Percentiles rank a stretch among this genome's conserved stretches.
These are phyloP conservation scores for Botia kubotai DNA, from an alignment of 2,797 vertebrate genomes.

Conservation along the genomic window DNA sequence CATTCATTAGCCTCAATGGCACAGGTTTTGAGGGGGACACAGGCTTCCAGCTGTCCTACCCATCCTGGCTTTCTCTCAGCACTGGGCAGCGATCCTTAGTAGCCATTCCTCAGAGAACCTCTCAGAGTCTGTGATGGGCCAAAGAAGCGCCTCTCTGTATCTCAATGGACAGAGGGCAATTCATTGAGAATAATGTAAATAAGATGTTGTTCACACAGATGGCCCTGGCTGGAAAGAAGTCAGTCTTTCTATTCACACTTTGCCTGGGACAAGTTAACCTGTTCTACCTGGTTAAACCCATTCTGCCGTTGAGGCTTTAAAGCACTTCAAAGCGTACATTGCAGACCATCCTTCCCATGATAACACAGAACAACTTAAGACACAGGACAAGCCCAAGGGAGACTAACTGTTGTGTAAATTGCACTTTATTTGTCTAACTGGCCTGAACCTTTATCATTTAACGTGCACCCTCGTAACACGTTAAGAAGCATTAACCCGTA, in stretches of 20 bases:
- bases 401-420: conserved; percentile 4
- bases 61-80: conserved; percentile 69
- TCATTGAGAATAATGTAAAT: conserved; percentile 66
- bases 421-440: conserved; percentile 24
- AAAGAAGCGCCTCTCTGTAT: conserved; percentile 60
- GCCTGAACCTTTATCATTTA: conserved; percentile 12
- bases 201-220: conserved; percentile 52
- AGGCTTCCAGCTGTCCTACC: conserved; percentile 72
- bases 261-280: conserved; percentile 41
- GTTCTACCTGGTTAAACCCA: conserved; percentile 47
- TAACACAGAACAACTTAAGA: conserved; percentile 6
- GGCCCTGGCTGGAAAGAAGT: conserved; percentile 50
- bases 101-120: conserved; percentile 63
- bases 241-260: conserved; percentile 43
- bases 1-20: conserved; percentile 36
- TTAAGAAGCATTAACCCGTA: conserved; percentile 41
- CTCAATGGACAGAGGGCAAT: conserved; percentile 70
- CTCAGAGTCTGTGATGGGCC: conserved; percentile 57
- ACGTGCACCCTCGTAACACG: not conserved
- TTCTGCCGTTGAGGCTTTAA: conserved; percentile 54
- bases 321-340: conserved; percentile 36
- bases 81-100: conserved; percentile 69
- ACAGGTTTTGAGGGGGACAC: conserved; percentile 53
- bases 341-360: conserved; percentile 35
- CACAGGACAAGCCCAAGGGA: not conserved